These are phyloP conservation scores for Siniperca knerii DNA, from an alignment of 2,113 vertebrate genomes.

Conservation along the genomic window DNA sequence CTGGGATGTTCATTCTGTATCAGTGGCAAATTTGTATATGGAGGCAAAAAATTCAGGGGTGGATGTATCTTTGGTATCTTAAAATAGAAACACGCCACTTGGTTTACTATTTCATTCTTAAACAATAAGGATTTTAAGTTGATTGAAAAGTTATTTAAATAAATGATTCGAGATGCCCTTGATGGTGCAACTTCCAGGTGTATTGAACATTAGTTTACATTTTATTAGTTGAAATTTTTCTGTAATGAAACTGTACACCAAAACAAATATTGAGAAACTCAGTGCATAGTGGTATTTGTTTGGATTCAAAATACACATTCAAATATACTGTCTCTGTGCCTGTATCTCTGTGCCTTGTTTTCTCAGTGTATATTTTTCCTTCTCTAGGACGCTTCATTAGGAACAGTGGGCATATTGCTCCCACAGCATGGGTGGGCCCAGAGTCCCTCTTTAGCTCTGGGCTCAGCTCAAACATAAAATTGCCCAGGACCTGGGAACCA, in stretches of 20 bases:
- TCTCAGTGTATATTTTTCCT: constrained; percentile 14
- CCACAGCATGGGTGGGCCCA: constrained; percentile 27
- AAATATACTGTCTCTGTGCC: neutral
- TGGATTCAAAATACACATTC: neutral
- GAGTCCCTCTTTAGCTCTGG: constrained; percentile 49
- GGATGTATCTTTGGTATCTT: neutral
- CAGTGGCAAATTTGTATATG: neutral
- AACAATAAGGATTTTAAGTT: neutral
- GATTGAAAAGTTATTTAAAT: neutral
- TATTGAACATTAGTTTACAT: neutral
- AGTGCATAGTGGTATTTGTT: neutral
- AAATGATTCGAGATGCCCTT: no score
- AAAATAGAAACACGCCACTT: neutral
- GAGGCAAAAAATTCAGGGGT: neutral
- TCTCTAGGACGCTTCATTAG: constrained; percentile 11
- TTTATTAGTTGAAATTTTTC: neutral
- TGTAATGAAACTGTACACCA: neutral
- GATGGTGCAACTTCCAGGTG: neutral
- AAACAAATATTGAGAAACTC: neutral
- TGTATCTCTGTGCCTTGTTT: neutral
- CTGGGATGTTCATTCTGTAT: neutral
- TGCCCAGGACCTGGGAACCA: constrained; percentile 58
- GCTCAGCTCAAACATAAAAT: constrained; percentile 53
- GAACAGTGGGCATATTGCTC: constrained; percentile 15
- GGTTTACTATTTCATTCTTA: neutral